Base-by-base conservation (phyloP, 2,797 vertebrate genomes). In the Hafferia zeledoni region DNA sequence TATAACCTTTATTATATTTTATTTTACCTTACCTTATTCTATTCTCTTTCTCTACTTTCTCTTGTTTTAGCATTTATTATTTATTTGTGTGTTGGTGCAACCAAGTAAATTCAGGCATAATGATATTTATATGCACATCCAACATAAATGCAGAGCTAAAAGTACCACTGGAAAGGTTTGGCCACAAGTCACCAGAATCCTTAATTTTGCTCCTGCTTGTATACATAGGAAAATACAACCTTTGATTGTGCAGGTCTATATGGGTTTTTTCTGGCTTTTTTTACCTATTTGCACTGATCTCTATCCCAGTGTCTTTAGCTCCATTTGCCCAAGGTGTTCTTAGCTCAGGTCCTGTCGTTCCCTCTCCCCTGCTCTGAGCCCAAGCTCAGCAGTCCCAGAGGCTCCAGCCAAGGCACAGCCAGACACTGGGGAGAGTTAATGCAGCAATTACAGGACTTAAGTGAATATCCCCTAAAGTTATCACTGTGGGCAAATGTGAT, bases 11-110 rank as follows among this genome's bases (percentile, higher is more conserved):
- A 8, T 63, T 35, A 8, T 43, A 33, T 70, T 71, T 71, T 77
- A 17, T 67, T 67, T 70, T 63, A 67, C 18, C 5, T 81, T 52
- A 6, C 25, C n/a, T 71, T 43, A 28, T 52, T 44, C 9, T 39
- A 1, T 25, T 68, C n/a, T 53, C 2, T 28, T 67, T 43, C 72
- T 63, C 55, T 68, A 4, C 18, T 89, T 87, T 35, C 30, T 69
- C 50, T 69, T 59, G 24, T 5, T 84, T 47, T 55, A 65, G n/a
- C 11, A 5, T 49, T 17, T 57, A 90, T 83, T 46, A 17, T 80
- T 52, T 61, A n/a, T 69, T 71, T 75, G 6, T 0, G 0, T 53
- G 13, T 70, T 5, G 0, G 11, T 44, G 1, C 57, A 44, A 52
- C 10, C 31, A 57, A 44, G 31, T 53, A 63, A 63, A 55, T 75